These are phyloP conservation scores for Myotis pilosus DNA, from an alignment of 2,797 vertebrate species.

Conservation along the genomic window DNA sequence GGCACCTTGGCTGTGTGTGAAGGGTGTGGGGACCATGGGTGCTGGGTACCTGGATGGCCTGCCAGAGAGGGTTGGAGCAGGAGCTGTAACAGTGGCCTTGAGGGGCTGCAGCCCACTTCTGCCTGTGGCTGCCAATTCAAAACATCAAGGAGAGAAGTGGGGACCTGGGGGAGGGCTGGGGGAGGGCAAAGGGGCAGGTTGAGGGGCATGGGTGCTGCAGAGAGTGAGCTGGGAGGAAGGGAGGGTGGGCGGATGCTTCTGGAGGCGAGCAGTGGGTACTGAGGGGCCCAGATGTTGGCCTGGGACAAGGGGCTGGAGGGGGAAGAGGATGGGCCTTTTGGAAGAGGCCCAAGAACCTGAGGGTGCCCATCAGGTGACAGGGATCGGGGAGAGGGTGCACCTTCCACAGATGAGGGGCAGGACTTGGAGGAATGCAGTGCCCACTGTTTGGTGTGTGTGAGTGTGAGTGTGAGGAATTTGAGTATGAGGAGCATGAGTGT, in stretches of 20 bases:
- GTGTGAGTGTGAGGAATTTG: not conserved
- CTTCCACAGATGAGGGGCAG: not conserved
- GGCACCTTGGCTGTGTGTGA: too few species aligned
- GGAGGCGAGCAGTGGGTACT: fast-evolving
- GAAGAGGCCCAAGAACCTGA: not conserved
- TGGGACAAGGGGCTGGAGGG: not conserved
- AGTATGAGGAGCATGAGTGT: not conserved
- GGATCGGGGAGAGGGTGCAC: not conserved
- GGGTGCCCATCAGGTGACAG: not conserved
- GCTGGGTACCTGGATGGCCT: not conserved
- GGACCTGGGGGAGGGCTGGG: not conserved
- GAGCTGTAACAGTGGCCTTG: not conserved
- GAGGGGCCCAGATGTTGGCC: fast-evolving
- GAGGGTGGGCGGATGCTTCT: fast-evolving
- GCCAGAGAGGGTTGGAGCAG: not conserved
- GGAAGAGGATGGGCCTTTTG: not conserved
- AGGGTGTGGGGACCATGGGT: fast-evolving
- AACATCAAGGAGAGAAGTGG: not conserved
- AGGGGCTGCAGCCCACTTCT: not conserved
- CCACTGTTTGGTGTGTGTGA: not conserved
- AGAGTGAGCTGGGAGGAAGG: not conserved
- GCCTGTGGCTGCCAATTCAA: not conserved
- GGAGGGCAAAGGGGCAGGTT: not conserved
- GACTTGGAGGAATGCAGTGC: not conserved
- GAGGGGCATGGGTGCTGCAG: not conserved